Conservation (phyloP, 1,140 invertebrate genomes). For the Pemphigus obesinymphae region DNA sequence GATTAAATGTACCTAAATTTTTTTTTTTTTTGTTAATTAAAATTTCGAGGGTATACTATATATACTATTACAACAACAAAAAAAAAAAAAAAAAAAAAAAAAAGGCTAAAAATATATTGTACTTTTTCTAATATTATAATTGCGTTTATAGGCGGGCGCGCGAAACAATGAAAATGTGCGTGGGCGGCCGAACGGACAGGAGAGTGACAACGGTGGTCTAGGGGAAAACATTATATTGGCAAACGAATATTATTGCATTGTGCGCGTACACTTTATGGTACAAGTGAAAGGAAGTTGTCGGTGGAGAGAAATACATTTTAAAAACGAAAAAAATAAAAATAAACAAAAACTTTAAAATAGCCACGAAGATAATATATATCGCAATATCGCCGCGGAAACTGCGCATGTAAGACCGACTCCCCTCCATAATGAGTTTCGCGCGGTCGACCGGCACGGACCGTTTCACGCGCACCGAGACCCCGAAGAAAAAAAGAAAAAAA, state of each 20-base stretch:
- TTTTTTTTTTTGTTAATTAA: too few species aligned
- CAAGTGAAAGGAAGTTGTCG: not conserved
- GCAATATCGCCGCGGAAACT: not conserved
- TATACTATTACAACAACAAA: too few species aligned
- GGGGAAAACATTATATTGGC: not conserved
- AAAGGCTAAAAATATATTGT: too few species aligned
- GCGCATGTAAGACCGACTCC: constrained; percentile 19
- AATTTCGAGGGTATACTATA: too few species aligned
- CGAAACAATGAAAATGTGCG: too few species aligned
- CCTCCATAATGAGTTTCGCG: not conserved
- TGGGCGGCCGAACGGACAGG: too few species aligned
- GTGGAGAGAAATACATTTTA: not conserved
- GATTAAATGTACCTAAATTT: too few species aligned
- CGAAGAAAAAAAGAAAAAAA: not conserved
- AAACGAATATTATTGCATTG: not conserved
- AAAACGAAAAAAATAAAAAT: not conserved
- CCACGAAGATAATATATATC: not conserved
- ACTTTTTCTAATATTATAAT: not conserved
- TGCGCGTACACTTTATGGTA: not conserved
- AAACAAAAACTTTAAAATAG: constrained; percentile 32
- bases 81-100: too few species aligned
- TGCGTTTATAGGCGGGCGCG: not conserved
- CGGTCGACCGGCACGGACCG: not conserved
- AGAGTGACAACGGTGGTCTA: not conserved
- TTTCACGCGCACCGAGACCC: not conserved